Evolutionary conservation across 2,113 vertebrate genomes (phyloP), one percentile per base, ranked within the genome.

Genomic region (Gasterosteus aculeatus): DNA sequence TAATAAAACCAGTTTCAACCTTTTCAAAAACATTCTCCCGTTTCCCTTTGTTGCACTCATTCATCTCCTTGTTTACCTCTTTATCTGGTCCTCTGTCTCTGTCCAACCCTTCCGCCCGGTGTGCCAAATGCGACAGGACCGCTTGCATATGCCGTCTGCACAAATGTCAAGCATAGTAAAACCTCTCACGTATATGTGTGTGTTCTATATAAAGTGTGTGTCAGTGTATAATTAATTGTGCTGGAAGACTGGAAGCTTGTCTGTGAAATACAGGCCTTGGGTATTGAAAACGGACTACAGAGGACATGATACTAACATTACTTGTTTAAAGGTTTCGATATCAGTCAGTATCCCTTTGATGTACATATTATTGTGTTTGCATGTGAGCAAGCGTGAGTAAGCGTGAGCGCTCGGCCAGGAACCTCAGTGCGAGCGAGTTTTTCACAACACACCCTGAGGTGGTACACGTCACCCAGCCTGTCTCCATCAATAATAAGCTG

Each of bases 141-240:
- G 85, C 79, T 71, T 73, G 39, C 90, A 89, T 86, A 85, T 84
- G 82, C 80, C 65, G 70, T 80, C 82, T 85, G 80, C 82, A 73
- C 68, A 90, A 93, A 92, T 90, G 91, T 92, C 90, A 89, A 89
- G 89, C 91, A 83, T 84, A 64, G 72, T 35, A 64, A 85, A 89
- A 75, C 15, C 3, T 14, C 65, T 84, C 78, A 83, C 69, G 68
- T 76, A 41, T 67, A 31, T 58, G n/a, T 54, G 70, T 60, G 61
- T n/a, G 77, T 56, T 56, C 53, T 75, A 72, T 75, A 78, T 75
- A 59, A 76, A 65, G 69, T 75, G 53, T 67, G 64, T 38, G 53
- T 66, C 78, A 19, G 19, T 5, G 31, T 63, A 41, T 16, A 49
- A 54, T 51, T 59, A 54, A 47, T 12, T 4, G 35, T 74, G 51